A percentile compares a stretch with the other conserved stretches of the same genome.
Conservation (phyloP, 2,113 vertebrate genomes). For the Merops nubicus region DNA sequence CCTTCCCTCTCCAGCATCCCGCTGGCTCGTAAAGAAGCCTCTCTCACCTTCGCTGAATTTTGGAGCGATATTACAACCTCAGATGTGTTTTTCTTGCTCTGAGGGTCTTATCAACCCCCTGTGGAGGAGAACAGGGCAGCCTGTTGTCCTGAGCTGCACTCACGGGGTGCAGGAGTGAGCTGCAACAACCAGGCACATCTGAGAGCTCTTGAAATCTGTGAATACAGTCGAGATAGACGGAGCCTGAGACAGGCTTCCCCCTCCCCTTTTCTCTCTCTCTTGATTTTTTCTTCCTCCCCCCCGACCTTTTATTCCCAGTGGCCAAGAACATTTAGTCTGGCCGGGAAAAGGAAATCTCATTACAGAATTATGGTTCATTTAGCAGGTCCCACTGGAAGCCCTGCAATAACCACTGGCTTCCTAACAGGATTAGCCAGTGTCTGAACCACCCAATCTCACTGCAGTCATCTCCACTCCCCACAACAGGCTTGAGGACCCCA, state of each 20-base stretch:
- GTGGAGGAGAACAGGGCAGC: not conserved
- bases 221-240: not conserved
- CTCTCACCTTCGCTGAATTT: not conserved
- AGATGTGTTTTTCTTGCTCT: not conserved
- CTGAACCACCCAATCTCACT: constrained; percentile 43
- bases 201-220: not conserved
- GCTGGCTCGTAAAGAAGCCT: not conserved
- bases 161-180: fast-evolving
- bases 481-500: not conserved
- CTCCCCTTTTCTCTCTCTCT: not conserved
- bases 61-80: not conserved
- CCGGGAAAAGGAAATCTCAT: constrained; percentile 69
- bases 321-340: constrained; percentile 54
- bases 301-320: constrained; percentile 30
- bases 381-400: constrained; percentile 64
- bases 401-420: constrained; percentile 70
- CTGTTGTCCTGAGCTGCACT: not conserved
- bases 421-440: constrained; percentile 68
- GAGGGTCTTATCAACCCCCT: not conserved
- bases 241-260: not conserved
- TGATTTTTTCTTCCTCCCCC: not conserved
- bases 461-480: not conserved
- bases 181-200: not conserved
- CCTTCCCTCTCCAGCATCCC: not conserved
- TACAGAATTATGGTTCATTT: constrained; percentile 64